These are phyloP conservation scores for Volucella bombylans DNA, from an alignment of 2,888 invertebrate species.

Conservation along the genomic window DNA sequence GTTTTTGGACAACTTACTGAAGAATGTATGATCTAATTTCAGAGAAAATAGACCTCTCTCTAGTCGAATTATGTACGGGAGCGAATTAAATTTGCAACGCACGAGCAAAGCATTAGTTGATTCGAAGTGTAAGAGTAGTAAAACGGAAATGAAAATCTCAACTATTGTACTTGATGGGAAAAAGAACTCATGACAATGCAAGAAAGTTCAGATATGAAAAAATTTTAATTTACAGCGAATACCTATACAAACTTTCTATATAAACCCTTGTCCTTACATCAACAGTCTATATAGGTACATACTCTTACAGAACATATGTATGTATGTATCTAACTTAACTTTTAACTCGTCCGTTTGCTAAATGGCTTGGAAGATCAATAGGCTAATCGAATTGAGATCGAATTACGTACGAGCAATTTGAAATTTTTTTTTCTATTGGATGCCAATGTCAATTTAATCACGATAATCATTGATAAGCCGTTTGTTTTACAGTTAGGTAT, in stretches of 20 bases:
- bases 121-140: constrained; percentile 8
- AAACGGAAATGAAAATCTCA: constrained; percentile 4
- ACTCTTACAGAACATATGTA: too few relatives aligned
- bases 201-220: too few relatives aligned
- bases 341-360: neutral
- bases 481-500: constrained; percentile 51
- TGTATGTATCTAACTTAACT: too few relatives aligned
- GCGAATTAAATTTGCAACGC: constrained; percentile 52
- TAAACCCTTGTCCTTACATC: too few relatives aligned
- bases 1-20: constrained; percentile 13
- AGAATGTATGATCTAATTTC: constrained; percentile 45
- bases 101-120: constrained; percentile 5
- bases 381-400: constrained; percentile 59
- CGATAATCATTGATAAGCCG: constrained; percentile 66
- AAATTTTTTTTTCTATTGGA: constrained; percentile 51
- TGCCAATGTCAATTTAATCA: constrained; percentile 72
- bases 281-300: too few relatives aligned
- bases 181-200: too few relatives aligned
- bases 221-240: too few relatives aligned
- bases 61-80: constrained; percentile 16
- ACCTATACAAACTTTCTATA: too few relatives aligned
- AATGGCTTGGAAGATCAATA: constrained; percentile 45
- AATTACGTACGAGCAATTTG: constrained; percentile 15
- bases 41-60: constrained; percentile 9
- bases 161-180: too few relatives aligned